Base-by-base conservation (phyloP, 64 coral and sea anemone genomes). In the Porites australiensis region DNA sequence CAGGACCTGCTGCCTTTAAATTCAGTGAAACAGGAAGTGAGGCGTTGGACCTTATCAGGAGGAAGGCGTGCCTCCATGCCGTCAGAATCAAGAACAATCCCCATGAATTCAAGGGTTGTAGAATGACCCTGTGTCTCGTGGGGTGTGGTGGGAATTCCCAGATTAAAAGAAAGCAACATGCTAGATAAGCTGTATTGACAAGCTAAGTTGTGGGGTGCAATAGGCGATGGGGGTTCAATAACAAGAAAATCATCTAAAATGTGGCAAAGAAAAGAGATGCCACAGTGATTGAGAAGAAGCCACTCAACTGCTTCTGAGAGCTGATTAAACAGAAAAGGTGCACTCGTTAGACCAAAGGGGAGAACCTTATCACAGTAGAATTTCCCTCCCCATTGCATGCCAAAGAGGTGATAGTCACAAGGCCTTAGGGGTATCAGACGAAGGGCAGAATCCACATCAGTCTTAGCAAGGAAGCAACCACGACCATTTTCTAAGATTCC, bases 391-490 rank as follows among this genome's bases (percentile, higher is more conserved):
- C 91, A 93, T 16, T 18, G 57, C 82, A 93, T 93, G 18, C 82
- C 82, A 66, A 93, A 93, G 10, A 80, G 83, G 46, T 93, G 82
- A 27, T 93, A 79, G 22, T 93, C 91, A 8, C 14, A 19, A 9
- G 83, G 82, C 68, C 70, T 76, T 2, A 88, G 51, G 2, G 86
- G 72, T 21, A 88, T 59, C 27, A 88, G 58, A 1, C 44, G 86
- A 76, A 88, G 76, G 9, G 72, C 86, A 61, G 88, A 79, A 19
- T 90, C 75, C 54, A 88, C 59, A 55, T 93, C 83, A 3, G 91
- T 87, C 79, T 93, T 93, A 0, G 91, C 91, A 69, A 79, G 91
- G 57, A 87, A 93, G 45, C 82, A 93, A n/a, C 74, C 91, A 14
- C 1, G 55, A 44, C 91, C 74, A 71, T 19, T 16, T 2, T 10